Percentiles rank a stretch among this genome's conserved stretches.
Conservation (phyloP, 1,140 invertebrate species). For the Leptonema lineaticorne region DNA sequence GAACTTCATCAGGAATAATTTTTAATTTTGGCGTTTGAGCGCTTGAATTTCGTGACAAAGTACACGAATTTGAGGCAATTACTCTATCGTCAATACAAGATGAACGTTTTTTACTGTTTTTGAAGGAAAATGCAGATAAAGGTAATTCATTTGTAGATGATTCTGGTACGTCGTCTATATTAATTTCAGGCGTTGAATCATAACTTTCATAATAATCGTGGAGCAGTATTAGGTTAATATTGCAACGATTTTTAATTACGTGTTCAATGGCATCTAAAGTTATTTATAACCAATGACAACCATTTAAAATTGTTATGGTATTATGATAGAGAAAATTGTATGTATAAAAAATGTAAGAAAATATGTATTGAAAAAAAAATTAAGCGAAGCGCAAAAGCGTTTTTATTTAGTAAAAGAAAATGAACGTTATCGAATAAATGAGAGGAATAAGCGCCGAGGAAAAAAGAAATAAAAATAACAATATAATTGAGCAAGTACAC, state of each 20-base stretch:
- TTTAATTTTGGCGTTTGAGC: neutral
- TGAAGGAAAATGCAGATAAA: slow-evolving; percentile 58
- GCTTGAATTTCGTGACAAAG: slow-evolving; percentile 36
- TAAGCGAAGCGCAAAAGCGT: slow-evolving; percentile 32
- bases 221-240: neutral
- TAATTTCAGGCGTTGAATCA: slow-evolving; percentile 44
- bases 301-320: no score
- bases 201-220: slow-evolving; percentile 1
- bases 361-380: neutral
- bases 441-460: slow-evolving; percentile 34
- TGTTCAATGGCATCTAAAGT: neutral
- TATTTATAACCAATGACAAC: neutral
- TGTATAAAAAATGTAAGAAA: no score
- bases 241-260: neutral
- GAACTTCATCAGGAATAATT: no score
- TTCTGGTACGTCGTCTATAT: slow-evolving; percentile 48
- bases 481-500: slow-evolving; percentile 27
- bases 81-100: neutral
- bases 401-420: slow-evolving; percentile 31
- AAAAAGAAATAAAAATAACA: slow-evolving; percentile 38
- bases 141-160: slow-evolving; percentile 63
- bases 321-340: no score
- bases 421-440: slow-evolving; percentile 32
- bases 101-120: slow-evolving; percentile 28
- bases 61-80: no score